Percentiles rank a stretch among this genome's conserved stretches.
Evolutionary conservation across 2,797 vertebrate genomes (phyloP).

Genomic region (Clarias laeviceps): DNA sequence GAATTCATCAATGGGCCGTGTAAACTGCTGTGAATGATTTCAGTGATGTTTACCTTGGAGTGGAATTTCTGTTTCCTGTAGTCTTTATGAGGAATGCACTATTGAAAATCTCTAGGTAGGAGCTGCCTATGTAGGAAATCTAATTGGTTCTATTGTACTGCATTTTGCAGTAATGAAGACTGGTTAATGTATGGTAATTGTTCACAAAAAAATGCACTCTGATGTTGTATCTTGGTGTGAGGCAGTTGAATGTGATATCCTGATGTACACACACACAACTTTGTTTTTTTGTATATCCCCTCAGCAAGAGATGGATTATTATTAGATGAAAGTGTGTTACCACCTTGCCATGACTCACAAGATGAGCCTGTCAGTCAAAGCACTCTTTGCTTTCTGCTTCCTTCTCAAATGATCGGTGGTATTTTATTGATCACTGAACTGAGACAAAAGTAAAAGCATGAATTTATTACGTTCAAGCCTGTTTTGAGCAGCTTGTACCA

Average conservation of each 20-base stretch:
- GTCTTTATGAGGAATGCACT: neutral
- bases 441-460: neutral
- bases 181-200: neutral
- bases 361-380: neutral
- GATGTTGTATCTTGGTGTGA: neutral
- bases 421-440: neutral
- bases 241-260: neutral
- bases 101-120: neutral
- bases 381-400: neutral
- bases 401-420: neutral
- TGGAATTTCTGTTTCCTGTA: neutral
- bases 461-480: neutral
- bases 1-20: neutral
- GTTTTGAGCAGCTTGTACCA: neutral
- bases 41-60: neutral
- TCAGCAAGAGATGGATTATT: conserved; percentile 3
- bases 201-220: neutral
- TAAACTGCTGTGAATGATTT: neutral
- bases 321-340: neutral
- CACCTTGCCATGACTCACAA: conserved; percentile 2
- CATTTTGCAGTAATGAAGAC: neutral
- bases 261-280: neutral
- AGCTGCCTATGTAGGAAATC: neutral
- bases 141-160: neutral
- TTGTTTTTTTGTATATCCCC: neutral